These are phyloP conservation scores for Macrosteles quadrilineatus DNA, from an alignment of 1,140 invertebrate genomes.

Conservation along the genomic window DNA sequence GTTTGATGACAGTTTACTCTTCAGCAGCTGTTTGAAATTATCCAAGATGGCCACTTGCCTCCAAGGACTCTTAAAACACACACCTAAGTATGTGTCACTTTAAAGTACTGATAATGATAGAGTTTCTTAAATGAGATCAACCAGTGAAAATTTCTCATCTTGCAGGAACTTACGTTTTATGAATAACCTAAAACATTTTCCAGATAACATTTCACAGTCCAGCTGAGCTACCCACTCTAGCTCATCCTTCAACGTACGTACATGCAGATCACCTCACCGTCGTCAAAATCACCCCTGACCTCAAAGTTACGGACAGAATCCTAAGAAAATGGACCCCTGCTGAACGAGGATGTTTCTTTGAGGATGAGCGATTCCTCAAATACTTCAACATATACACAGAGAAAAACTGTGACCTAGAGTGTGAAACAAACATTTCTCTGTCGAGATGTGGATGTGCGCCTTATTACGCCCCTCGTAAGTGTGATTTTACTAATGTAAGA, in stretches of 20 bases:
- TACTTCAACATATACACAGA: constrained; percentile 57
- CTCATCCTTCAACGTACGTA: constrained; percentile 21
- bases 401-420: constrained; percentile 50
- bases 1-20: too few species aligned
- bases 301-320: not conserved
- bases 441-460: constrained; percentile 64
- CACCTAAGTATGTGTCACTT: too few species aligned
- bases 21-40: too few species aligned
- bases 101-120: too few species aligned
- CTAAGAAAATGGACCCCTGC: constrained; percentile 31
- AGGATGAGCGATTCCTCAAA: constrained; percentile 58
- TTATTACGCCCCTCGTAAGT: constrained; percentile 45
- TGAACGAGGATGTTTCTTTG: constrained; percentile 56
- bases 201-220: constrained; percentile 38
- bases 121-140: too few species aligned
- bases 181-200: too few species aligned
- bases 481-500: too few species aligned
- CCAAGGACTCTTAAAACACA: too few species aligned
- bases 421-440: constrained; percentile 52
- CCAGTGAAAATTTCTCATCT: too few species aligned
- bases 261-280: not conserved
- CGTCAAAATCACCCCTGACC: constrained; percentile 27
- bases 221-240: constrained; percentile 22
- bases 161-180: too few species aligned
- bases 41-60: too few species aligned